Base-by-base conservation (phyloP, 2,888 invertebrate genomes). In the Choreutis nemorana region DNA sequence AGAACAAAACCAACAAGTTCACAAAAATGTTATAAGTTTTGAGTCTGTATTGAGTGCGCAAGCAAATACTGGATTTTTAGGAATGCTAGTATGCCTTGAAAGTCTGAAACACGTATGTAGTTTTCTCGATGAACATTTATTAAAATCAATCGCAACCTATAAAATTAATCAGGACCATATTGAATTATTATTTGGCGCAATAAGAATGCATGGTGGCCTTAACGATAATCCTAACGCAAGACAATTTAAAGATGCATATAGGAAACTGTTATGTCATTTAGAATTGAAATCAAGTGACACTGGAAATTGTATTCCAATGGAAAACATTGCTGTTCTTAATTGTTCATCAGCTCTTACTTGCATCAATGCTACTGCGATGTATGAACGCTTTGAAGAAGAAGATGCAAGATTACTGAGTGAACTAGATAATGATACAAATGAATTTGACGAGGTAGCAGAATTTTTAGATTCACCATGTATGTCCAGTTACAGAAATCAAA, bases 181-280 rank as follows among this genome's bases (percentile, higher is more conserved):
- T 12, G 26, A 26, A 14, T 14, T 26, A 26, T 14, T 26, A 14
- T 26, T 26, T 14, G 15, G 26, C 14, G 15, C 15, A 14, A 26
- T 26, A 7, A 12, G 26, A 26, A 26, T 26, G 26, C 26, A 26
- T 26, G 24, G 13, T 11, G 13, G 13, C 24, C 24, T 12, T 8
- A 24, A 24, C 6, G 24, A 10, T 21, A 21, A 24, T 11, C 13
- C 15, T 14, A 26, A 14, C 14, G 26, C n/a, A 26, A n/a, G n/a
- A n/a, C n/a, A n/a, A n/a, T n/a, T n/a, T n/a, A n/a, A n/a, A n/a
- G n/a, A n/a, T n/a, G n/a, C 14, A 14, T 26, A 26, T 26, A 12
- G 26, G 14, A 26, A 26, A 26, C 14, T 26, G 4, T 26, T 26
- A 14, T 26, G 26, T 26, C 26, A 26, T 10, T 26, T 26, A 26